Evolutionary conservation across 2,113 vertebrate genomes (phyloP).

Genomic region (Mobula birostris): DNA sequence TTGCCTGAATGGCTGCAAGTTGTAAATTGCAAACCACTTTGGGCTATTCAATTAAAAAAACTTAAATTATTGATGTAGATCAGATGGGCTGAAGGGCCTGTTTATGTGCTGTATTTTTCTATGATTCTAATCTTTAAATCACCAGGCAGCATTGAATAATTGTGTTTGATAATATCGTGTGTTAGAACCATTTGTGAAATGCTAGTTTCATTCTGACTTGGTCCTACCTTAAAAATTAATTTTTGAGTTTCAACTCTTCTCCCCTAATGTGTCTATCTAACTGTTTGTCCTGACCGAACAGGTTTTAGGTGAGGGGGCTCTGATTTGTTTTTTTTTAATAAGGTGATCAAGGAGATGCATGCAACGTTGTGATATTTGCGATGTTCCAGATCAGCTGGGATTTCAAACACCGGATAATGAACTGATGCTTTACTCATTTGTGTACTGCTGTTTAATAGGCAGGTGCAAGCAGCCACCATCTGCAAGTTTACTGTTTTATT

Average conservation of each 20-base stretch:
- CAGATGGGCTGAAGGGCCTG: no score
- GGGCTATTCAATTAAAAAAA: no score
- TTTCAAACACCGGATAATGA: neutral
- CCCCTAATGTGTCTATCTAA: neutral
- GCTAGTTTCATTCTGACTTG: conserved; percentile 7
- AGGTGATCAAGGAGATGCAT: neutral
- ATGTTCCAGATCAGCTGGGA: neutral
- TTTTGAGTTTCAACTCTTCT: neutral
- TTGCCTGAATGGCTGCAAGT: no score
- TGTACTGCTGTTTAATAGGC: neutral
- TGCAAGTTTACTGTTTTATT: neutral
- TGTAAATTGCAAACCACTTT: neutral
- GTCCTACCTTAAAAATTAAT: neutral
- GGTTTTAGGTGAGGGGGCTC: no score
- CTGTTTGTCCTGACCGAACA: neutral
- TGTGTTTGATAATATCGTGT: neutral
- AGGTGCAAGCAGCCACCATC: neutral
- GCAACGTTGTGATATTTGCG: no score
- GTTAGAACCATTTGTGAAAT: neutral
- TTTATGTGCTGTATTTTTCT: no score
- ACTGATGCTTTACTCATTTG: neutral
- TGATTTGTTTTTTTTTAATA: no score
- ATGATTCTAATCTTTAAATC: neutral
- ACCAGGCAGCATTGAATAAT: neutral
- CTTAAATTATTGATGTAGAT: neutral